Percentiles rank a stretch among this genome's conserved stretches.
These are phyloP conservation scores for Aleadryas rufinucha DNA, from an alignment of 2,113 vertebrate genomes.

Conservation along the genomic window DNA sequence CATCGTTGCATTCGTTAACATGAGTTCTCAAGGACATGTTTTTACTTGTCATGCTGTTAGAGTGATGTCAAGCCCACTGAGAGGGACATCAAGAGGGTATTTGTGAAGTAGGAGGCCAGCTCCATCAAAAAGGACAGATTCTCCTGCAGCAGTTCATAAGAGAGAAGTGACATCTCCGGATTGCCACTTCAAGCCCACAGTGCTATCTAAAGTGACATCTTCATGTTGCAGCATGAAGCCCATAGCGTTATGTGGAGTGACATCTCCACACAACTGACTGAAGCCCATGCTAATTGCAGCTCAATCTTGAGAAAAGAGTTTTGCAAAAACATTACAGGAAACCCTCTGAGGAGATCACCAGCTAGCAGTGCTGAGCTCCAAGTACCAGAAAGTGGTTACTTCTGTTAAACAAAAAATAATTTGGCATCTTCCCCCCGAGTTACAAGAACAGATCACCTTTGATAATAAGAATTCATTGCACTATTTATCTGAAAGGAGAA, in stretches of 20 bases:
- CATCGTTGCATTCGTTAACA: background rate
- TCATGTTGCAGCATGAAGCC: slow-evolving; percentile 6
- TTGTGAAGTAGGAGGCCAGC: background rate
- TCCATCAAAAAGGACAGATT: slow-evolving; percentile 31
- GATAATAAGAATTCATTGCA: background rate
- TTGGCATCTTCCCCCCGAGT: background rate
- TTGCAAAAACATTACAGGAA: background rate
- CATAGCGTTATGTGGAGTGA: background rate
- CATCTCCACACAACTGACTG: slow-evolving; percentile 12
- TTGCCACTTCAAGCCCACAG: slow-evolving; percentile 12
- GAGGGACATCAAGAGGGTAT: slow-evolving; percentile 2
- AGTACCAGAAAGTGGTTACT: background rate
- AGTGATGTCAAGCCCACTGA: slow-evolving; percentile 24
- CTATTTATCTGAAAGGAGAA: background rate
- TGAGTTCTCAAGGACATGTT: slow-evolving; percentile 47
- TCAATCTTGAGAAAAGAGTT: background rate
- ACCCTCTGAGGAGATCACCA: background rate
- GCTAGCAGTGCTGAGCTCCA: background rate
- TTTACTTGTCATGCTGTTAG: slow-evolving; percentile 31
- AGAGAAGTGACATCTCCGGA: slow-evolving; percentile 18
- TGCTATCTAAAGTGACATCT: slow-evolving; percentile 37
- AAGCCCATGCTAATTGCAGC: slow-evolving; percentile 22
- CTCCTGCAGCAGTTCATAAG: slow-evolving; percentile 6
- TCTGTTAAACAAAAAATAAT: background rate
- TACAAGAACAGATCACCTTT: background rate